Percentiles rank a stretch among this genome's conserved stretches.
Conservation (phyloP, 1,140 invertebrate genomes). For the Tetragnatha versicolor region DNA sequence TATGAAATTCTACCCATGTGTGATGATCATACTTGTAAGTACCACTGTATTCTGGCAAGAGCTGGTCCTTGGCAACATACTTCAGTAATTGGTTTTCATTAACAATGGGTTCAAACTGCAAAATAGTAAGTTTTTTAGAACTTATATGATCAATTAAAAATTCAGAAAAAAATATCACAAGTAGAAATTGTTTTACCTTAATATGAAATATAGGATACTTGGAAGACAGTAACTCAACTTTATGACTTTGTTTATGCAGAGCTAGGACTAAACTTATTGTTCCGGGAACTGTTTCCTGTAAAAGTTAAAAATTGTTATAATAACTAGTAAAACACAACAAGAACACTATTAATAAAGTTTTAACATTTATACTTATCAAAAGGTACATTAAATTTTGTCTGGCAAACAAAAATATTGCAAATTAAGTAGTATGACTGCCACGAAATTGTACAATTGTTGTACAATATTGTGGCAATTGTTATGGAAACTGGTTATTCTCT, state of each 20-base stretch:
- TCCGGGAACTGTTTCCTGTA: constrained; percentile 34
- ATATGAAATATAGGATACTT: constrained; percentile 28
- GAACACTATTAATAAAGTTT: too few relatives aligned
- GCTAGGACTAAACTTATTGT: constrained; percentile 42
- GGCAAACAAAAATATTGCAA: too few relatives aligned
- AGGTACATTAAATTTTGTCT: too few relatives aligned
- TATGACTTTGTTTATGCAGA: constrained; percentile 10
- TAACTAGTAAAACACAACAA: not conserved
- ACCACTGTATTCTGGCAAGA: constrained; percentile 60
- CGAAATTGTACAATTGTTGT: too few relatives aligned
- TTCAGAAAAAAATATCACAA: not conserved
- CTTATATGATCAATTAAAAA: not conserved
- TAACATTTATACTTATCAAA: too few relatives aligned
- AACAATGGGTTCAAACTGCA: constrained; percentile 60
- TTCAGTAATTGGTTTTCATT: constrained; percentile 59
- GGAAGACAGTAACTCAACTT: constrained; percentile 16
- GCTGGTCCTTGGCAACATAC: constrained; percentile 59
- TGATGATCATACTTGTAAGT: constrained; percentile 61
- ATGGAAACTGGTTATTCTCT: too few relatives aligned
- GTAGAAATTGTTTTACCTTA: constrained; percentile 16
- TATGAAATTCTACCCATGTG: constrained; percentile 61
- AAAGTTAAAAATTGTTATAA: constrained; percentile 9
- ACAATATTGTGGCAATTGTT: too few relatives aligned
- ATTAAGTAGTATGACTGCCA: too few relatives aligned
- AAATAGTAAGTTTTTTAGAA: not conserved